Evolutionary conservation across 1,140 invertebrate species (phyloP).

Genomic region (Drosophila albomicans): DNA sequence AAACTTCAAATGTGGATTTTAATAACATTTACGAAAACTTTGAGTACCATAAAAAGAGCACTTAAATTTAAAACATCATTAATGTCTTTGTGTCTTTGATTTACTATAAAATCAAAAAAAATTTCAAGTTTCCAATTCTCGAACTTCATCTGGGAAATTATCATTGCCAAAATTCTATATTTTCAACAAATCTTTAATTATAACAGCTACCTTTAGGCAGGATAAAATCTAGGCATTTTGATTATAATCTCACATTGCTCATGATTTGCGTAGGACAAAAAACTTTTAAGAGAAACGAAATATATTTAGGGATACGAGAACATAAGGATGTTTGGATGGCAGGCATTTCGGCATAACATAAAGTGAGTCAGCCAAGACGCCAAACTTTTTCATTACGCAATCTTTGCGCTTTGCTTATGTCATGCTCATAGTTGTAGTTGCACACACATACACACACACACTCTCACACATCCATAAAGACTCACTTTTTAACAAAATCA

Average conservation of each 20-base stretch:
- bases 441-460: constrained; percentile 25
- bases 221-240: constrained; percentile 33
- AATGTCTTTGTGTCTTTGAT: constrained; percentile 34
- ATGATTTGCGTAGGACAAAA: constrained; percentile 62
- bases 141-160: no score
- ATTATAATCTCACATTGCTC: constrained; percentile 54
- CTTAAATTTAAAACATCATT: constrained; percentile 52
- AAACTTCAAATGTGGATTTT: constrained; percentile 50
- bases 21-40: constrained; percentile 65
- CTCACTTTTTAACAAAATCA: constrained; percentile 69
- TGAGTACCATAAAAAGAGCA: constrained; percentile 51
- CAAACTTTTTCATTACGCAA: constrained; percentile 81
- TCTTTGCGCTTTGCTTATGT: constrained; percentile 62
- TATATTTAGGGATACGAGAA: constrained; percentile 6
- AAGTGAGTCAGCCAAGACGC: constrained; percentile 46
- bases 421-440: constrained; percentile 44
- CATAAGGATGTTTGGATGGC: constrained; percentile 9
- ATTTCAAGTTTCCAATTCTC: no score
- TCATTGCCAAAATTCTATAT: no score
- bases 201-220: background rate
- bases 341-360: constrained; percentile 21
- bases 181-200: background rate
- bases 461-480: constrained; percentile 21
- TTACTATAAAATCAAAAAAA: constrained; percentile 13
- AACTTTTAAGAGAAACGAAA: constrained; percentile 58